These are phyloP conservation scores for Mercenaria mercenaria DNA, from an alignment of 1,140 invertebrate genomes.

Conservation along the genomic window DNA sequence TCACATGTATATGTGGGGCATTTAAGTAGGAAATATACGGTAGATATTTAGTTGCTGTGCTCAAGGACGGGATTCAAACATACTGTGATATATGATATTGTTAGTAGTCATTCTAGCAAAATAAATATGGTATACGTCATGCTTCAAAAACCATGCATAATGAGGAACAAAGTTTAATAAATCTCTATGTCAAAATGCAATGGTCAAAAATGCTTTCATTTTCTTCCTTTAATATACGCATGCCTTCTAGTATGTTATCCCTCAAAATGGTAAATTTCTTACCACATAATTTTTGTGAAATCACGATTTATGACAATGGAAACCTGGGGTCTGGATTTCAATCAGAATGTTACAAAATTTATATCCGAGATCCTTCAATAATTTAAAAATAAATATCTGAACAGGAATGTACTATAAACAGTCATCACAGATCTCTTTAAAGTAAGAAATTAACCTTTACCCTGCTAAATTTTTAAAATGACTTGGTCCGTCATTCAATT, in stretches of 20 bases:
- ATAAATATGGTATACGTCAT: not conserved
- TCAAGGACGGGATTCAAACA: not conserved
- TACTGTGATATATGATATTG: not conserved
- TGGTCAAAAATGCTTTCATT: too few relatives aligned
- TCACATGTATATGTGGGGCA: too few relatives aligned
- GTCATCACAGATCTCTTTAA: not conserved
- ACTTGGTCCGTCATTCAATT: too few relatives aligned
- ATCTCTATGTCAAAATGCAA: too few relatives aligned
- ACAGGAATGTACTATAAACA: not conserved
- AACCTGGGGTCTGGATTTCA: not conserved
- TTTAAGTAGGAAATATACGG: too few relatives aligned
- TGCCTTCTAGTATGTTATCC: too few relatives aligned
- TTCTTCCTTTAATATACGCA: too few relatives aligned
- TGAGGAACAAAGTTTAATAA: constrained; percentile 47
- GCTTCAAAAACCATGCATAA: constrained; percentile 25
- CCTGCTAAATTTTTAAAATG: too few relatives aligned
- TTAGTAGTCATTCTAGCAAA: constrained; percentile 27
- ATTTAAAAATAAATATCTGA: not conserved
- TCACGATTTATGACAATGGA: too few relatives aligned
- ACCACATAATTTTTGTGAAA: not conserved
- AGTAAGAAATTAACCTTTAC: too few relatives aligned
- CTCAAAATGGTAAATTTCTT: too few relatives aligned
- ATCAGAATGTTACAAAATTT: not conserved
- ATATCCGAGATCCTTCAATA: not conserved
- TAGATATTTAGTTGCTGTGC: not conserved